These are phyloP conservation scores for Notamacropus eugenii DNA, from an alignment of 2,797 vertebrate genomes.

Conservation along the genomic window DNA sequence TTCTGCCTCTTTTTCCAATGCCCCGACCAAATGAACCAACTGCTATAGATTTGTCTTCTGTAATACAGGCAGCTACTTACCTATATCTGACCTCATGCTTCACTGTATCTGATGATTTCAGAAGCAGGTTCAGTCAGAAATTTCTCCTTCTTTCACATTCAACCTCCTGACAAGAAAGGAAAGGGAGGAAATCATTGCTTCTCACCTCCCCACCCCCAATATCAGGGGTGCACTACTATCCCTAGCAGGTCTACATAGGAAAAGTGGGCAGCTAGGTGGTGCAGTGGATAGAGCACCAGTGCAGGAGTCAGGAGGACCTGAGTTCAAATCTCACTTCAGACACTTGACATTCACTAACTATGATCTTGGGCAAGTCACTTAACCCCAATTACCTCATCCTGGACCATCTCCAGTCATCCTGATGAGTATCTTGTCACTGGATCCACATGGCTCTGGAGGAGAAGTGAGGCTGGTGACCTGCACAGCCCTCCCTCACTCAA, in stretches of 20 bases:
- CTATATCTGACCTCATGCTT: neutral
- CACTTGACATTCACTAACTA: too few relatives aligned
- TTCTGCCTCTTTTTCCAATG: neutral
- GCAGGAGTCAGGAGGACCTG: too few relatives aligned
- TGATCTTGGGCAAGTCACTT: too few relatives aligned
- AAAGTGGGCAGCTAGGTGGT: neutral
- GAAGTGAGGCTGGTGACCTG: too few relatives aligned
- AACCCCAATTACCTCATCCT: too few relatives aligned
- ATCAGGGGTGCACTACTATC: neutral
- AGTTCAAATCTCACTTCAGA: too few relatives aligned
- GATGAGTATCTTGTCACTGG: too few relatives aligned
- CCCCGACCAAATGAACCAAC: neutral
- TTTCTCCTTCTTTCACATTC: neutral
- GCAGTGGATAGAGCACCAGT: too few relatives aligned
- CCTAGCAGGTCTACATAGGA: neutral
- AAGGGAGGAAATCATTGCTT: neutral
- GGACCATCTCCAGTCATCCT: too few relatives aligned
- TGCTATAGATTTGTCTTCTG: neutral
- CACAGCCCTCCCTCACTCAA: too few relatives aligned
- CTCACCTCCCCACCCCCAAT: neutral
- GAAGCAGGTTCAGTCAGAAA: neutral
- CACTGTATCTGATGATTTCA: neutral
- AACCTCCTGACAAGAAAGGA: neutral
- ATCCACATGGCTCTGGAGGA: too few relatives aligned
- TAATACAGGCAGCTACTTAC: neutral